phyloP scores from a whole-genome alignment of 2,888 invertebrate species.

The Drosophila pullipes region DNA sequence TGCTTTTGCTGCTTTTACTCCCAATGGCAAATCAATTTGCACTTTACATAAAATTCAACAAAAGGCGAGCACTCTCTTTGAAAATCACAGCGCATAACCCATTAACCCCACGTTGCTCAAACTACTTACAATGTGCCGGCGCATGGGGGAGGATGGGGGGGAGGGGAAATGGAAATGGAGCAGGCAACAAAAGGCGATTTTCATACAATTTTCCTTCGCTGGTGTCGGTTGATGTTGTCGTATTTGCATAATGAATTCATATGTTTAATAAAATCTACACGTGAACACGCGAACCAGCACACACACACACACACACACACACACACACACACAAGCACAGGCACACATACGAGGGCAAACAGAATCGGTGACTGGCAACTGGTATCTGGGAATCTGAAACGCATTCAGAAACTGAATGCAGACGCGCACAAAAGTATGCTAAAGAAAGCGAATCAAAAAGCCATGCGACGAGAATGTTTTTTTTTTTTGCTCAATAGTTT shows the following conservation, averaged over 20 bases:
- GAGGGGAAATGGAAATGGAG: constrained; percentile 8
- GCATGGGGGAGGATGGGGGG: neutral
- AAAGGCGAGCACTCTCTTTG: constrained; percentile 56
- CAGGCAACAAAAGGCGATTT: constrained; percentile 62
- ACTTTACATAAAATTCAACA: constrained; percentile 75
- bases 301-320: constrained; percentile 4
- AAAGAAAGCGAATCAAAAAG: constrained; percentile 35
- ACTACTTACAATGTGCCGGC: constrained; percentile 46
- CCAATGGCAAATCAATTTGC: constrained; percentile 75
- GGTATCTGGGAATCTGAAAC: constrained; percentile 37
- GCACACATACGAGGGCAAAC: constrained; percentile 40
- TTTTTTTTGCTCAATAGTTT: constrained; percentile 50
- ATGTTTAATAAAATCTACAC: constrained; percentile 81
- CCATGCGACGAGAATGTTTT: constrained; percentile 6
- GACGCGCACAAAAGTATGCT: constrained; percentile 62
- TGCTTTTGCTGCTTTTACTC: constrained; percentile 36
- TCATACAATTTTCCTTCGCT: constrained; percentile 63
- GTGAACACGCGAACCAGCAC: constrained; percentile 61
- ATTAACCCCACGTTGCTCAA: constrained; percentile 67
- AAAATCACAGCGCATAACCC: constrained; percentile 78
- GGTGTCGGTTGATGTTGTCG: constrained; percentile 33
- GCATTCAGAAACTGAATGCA: constrained; percentile 31
- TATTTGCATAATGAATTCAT: constrained; percentile 82
- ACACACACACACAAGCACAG: neutral
- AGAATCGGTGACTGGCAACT: constrained; percentile 33